Conservation (phyloP, 2,113 vertebrate genomes). For the Heloderma charlesbogerti region DNA sequence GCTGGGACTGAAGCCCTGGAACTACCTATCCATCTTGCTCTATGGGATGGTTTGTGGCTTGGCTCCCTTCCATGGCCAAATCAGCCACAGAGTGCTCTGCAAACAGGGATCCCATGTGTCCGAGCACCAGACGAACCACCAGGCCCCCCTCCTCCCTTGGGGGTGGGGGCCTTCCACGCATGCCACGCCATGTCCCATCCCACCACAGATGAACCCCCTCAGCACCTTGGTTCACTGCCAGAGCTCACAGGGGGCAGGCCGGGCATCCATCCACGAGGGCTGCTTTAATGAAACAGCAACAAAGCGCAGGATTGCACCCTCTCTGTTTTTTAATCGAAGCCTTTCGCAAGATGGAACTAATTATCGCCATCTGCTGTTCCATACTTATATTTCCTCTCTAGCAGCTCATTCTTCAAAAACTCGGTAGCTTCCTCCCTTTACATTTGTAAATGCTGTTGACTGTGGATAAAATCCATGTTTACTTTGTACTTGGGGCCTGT, state of each 20-base stretch:
- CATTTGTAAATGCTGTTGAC: slow-evolving; percentile 98
- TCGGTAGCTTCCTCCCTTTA: slow-evolving; percentile 97
- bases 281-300: slow-evolving; percentile 68
- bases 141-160: neutral
- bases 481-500: slow-evolving; percentile 91
- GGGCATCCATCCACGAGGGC: slow-evolving; percentile 56
- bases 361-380: slow-evolving; percentile 93
- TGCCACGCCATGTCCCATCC: neutral
- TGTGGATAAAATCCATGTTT: slow-evolving; percentile 98
- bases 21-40: too few species aligned
- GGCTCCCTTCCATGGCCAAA: neutral
- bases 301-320: slow-evolving; percentile 59
- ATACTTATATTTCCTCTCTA: slow-evolving; percentile 89
- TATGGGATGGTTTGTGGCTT: neutral
- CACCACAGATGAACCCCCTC: neutral
- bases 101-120: neutral
- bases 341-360: slow-evolving; percentile 85
- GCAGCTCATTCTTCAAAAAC: slow-evolving; percentile 96
- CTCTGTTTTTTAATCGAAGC: slow-evolving; percentile 69
- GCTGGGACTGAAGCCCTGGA: neutral
- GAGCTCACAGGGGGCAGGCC: neutral
- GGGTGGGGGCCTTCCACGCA: neutral
- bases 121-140: too few species aligned
- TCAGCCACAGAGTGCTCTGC: neutral
- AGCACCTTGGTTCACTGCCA: too few species aligned